Conservation (phyloP, 2,113 vertebrate species). For the Atrichornis clamosus region DNA sequence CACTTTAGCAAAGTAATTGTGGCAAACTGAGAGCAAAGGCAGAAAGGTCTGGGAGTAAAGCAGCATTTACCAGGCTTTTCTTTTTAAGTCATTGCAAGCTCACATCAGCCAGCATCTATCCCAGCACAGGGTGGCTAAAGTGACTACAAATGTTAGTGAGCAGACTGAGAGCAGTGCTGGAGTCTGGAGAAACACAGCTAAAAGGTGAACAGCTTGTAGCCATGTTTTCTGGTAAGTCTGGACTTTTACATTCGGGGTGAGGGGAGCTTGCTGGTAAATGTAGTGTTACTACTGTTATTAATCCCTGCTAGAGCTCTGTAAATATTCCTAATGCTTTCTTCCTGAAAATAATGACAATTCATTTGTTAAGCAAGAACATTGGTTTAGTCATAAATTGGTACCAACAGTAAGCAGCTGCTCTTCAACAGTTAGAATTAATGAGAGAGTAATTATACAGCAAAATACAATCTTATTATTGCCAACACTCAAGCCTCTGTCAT, state of each 20-base stretch:
- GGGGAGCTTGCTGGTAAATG: not conserved
- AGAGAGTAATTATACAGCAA: conserved; percentile 11
- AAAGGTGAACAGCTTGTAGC: not conserved
- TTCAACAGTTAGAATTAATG: conserved; percentile 38
- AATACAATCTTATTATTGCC: not conserved
- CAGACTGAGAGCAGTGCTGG: conserved; percentile 1
- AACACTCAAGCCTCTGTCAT: conserved; percentile 9
- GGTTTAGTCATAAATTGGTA: conserved; percentile 21
- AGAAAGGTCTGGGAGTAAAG: not conserved
- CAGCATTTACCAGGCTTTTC: not conserved
- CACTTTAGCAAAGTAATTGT: not conserved
- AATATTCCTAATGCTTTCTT: not conserved
- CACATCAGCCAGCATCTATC: not conserved
- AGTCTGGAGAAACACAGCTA: conserved; percentile 36
- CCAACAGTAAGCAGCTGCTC: conserved; percentile 24
- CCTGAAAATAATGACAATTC: not conserved
- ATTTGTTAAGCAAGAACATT: conserved; percentile 9
- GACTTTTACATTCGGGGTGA: not conserved
- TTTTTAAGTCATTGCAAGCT: not conserved
- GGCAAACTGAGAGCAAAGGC: not conserved
- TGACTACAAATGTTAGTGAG: not conserved
- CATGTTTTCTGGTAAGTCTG: conserved; percentile 69
- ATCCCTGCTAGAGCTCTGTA: not conserved
- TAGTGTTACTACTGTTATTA: not conserved
- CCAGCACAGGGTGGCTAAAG: not conserved